Evolutionary conservation across 2,888 invertebrate species (phyloP), one percentile per base, ranked within the genome.

Genomic region (Conistra vaccinii): DNA sequence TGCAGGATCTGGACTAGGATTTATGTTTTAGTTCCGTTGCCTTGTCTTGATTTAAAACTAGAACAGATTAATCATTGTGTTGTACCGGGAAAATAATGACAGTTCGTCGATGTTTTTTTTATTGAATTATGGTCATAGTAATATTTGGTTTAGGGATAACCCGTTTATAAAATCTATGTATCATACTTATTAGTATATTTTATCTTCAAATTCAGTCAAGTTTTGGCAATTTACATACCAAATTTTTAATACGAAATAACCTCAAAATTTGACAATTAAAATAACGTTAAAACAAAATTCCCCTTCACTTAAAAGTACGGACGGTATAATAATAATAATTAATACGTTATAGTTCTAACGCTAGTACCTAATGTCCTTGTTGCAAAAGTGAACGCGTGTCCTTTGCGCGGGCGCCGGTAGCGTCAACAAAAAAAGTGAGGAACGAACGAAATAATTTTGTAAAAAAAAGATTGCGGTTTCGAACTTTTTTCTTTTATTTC

Each of bases 311-410:
- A 80, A 76, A 68, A 77, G 77, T 80, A 85, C 72, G 42, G 78
- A 51, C 60, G 79, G 76, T 67, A 78, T 57, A 74, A 76, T 73
- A 82, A 80, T 67, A 75, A 84, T 82, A 70, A 86, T 72, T 74
- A 80, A 75, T 26, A 81, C 32, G 66, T 51, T 76, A 74, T 73
- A 78, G 73, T 78, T 83, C 84, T 85, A 84, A 81, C 48, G 63
- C 73, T 62, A 68, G 81, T 85, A 87, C 82, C 39, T 53, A 80
- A 68, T 85, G 91, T 89, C 92, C 92, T 92, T 92, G 92, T 78
- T 69, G 84, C 87, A 90, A 90, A 92, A 92, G 92, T 88, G 92
- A 92, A 92, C 86, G 92, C 90, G 10, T 90, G 92, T 91, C 90
- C 91, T 91, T 91, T 57, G 61, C 69, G 53, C 69, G 55, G 58